These are phyloP conservation scores for Cyclopterus lumpus DNA, from an alignment of 2,797 vertebrate species.

Conservation along the genomic window DNA sequence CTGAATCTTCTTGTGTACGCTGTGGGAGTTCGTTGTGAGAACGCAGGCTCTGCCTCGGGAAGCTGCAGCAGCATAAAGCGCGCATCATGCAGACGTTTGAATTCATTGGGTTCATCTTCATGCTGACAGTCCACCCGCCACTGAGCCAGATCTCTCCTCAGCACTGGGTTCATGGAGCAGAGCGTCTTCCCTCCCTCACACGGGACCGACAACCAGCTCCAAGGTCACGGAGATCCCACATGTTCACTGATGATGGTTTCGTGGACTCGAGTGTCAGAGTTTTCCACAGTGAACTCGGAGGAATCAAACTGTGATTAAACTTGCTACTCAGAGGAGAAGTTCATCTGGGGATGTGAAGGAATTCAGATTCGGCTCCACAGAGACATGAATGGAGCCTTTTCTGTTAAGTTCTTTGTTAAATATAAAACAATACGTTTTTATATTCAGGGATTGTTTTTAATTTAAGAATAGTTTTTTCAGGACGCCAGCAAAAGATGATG, in stretches of 20 bases:
- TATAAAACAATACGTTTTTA: constrained; percentile 13
- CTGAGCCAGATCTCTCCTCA: background rate
- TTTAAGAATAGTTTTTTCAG: constrained; percentile 5
- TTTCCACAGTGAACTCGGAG: constrained; percentile 65
- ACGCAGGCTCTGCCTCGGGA: constrained; percentile 22
- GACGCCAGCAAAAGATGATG: constrained; percentile 27
- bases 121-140: background rate
- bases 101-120: constrained; percentile 21
- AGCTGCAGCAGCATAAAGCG: constrained; percentile 7
- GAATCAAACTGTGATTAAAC: constrained; percentile 43
- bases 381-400: constrained; percentile 12
- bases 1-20: background rate
- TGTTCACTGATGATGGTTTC: constrained; percentile 56
- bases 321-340: constrained; percentile 18
- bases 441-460: constrained; percentile 10
- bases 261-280: constrained; percentile 64
- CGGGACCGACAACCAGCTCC: constrained; percentile 34
- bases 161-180: background rate
- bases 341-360: constrained; percentile 9
- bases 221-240: constrained; percentile 74
- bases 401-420: constrained; percentile 23
- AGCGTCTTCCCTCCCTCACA: constrained; percentile 19
- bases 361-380: constrained; percentile 2
- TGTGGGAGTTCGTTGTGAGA: constrained; percentile 17
- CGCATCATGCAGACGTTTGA: constrained; percentile 4